phyloP scores from a whole-genome alignment of 2,797 vertebrate species.

The Arrhamphus sclerolepis region DNA sequence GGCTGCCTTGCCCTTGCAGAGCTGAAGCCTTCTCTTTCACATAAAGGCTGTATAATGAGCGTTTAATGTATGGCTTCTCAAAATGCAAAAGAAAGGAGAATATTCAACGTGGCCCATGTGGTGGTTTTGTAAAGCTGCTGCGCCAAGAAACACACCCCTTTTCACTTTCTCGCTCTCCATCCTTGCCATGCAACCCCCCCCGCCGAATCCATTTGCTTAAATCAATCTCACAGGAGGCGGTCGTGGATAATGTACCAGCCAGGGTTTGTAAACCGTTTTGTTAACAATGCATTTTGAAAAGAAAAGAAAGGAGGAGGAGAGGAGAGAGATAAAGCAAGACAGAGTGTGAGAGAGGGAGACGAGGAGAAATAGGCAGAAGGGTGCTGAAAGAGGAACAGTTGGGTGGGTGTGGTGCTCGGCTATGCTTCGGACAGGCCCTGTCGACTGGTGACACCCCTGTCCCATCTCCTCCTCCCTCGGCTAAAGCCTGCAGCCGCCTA shows the following conservation, averaged over 20 bases:
- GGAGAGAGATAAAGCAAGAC: constrained; percentile 69
- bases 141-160: constrained; percentile 70
- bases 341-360: constrained; percentile 43
- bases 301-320: constrained; percentile 71
- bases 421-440: constrained; percentile 87
- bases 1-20: constrained; percentile 55
- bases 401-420: constrained; percentile 91
- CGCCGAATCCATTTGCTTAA: constrained; percentile 84
- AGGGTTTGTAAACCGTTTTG: constrained; percentile 97
- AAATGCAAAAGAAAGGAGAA: constrained; percentile 74
- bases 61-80: constrained; percentile 82
- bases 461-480: constrained; percentile 71
- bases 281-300: constrained; percentile 94
- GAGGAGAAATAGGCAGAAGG: constrained; percentile 85
- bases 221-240: constrained; percentile 83
- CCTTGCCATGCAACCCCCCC: constrained; percentile 48
- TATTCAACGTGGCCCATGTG: constrained; percentile 83
- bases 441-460: constrained; percentile 81
- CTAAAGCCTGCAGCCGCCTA: constrained; percentile 78
- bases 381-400: constrained; percentile 95
- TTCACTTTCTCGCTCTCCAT: constrained; percentile 69
- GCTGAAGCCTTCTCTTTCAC: constrained; percentile 46
- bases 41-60: constrained; percentile 81
- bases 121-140: constrained; percentile 79
- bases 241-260: constrained; percentile 84